Evolutionary conservation across 2,888 invertebrate species (phyloP).

Genomic region (Gisinianus flammeolus): DNA sequence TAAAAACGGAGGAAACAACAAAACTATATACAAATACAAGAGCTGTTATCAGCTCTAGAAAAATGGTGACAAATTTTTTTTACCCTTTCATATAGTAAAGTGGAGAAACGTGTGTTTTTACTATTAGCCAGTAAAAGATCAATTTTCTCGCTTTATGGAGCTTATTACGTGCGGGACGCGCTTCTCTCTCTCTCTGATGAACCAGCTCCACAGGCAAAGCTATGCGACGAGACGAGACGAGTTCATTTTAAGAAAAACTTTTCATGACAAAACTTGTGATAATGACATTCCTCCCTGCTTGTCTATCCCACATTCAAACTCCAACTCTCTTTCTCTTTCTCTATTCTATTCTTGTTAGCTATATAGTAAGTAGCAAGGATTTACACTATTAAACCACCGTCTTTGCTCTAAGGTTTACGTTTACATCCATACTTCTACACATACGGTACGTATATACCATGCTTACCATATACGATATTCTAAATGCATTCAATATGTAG

Average conservation of each 20-base stretch:
- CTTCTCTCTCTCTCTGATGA: neutral
- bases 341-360: neutral
- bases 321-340: neutral
- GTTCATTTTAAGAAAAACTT: constrained; percentile 33
- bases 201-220: constrained; percentile 8
- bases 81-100: constrained; percentile 1
- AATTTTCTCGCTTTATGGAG: constrained; percentile 29
- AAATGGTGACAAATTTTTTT: constrained; percentile 21
- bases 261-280: constrained; percentile 25
- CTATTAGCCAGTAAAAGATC: constrained; percentile 30
- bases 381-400: neutral
- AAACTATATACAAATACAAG: no score
- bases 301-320: constrained; percentile 10
- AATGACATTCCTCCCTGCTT: constrained; percentile 21
- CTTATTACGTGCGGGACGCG: constrained; percentile 21
- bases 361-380: neutral
- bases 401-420: neutral
- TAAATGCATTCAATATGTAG: neutral
- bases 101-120: constrained; percentile 30
- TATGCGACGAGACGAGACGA: no score
- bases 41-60: constrained; percentile 6
- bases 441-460: neutral
- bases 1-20: neutral
- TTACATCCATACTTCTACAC: neutral
- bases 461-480: neutral